A percentile compares a stretch with the other conserved stretches of the same genome.
These are phyloP conservation scores for Cassiopea andromeda DNA, from an alignment of 30 jellyfish, hydroid and myxozoan species.

Conservation along the genomic window DNA sequence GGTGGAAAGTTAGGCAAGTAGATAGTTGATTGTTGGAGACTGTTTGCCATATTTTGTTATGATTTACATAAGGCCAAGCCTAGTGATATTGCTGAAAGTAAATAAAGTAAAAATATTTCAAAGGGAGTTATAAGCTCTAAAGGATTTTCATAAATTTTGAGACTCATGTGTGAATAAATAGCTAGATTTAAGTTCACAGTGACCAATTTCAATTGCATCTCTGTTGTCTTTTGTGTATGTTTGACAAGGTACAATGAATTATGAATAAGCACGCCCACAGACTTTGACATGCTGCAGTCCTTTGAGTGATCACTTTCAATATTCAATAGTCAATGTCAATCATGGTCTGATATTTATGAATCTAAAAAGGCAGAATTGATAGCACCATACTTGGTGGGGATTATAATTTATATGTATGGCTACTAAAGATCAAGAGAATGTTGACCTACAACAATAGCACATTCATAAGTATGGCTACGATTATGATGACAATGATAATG, in stretches of 20 bases:
- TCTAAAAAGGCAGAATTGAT: background rate
- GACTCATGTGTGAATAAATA: background rate
- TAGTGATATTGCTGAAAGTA: background rate
- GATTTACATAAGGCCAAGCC: background rate
- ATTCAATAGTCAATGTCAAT: background rate
- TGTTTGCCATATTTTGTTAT: background rate
- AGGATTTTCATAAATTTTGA: background rate
- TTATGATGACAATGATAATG: too few relatives aligned
- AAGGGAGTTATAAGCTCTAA: background rate
- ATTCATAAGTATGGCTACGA: too few relatives aligned
- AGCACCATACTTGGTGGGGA: background rate
- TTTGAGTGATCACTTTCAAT: background rate
- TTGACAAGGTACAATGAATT: background rate
- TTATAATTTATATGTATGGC: too few relatives aligned
- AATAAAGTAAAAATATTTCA: background rate
- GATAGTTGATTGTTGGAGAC: conserved; percentile 8
- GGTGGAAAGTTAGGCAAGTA: conserved; percentile 69
- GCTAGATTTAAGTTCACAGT: too few relatives aligned
- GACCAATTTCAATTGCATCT: background rate
- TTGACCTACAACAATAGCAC: too few relatives aligned
- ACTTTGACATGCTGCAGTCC: background rate
- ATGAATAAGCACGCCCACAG: background rate
- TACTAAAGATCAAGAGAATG: too few relatives aligned
- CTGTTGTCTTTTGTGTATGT: background rate
- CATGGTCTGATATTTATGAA: background rate